Percentiles rank a stretch among this genome's conserved stretches.
These are phyloP conservation scores for Drosophila testacea DNA, from an alignment of 2,888 invertebrate genomes.

Conservation along the genomic window DNA sequence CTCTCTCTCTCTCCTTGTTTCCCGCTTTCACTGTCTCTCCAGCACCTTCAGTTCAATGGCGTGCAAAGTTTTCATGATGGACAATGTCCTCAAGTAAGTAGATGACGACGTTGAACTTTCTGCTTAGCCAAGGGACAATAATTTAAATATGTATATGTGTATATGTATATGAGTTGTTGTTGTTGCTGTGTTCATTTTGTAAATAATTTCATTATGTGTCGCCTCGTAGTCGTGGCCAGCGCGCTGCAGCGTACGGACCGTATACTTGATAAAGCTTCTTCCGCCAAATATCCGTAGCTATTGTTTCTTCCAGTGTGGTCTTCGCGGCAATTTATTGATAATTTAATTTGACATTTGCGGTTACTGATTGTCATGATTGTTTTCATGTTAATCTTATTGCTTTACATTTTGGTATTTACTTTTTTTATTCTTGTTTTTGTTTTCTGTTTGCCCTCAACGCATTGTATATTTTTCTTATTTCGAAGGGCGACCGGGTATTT, in stretches of 20 bases:
- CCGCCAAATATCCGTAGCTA: conserved; percentile 13
- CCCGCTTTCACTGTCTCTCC: not conserved
- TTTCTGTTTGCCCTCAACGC: conserved; percentile 38
- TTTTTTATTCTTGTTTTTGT: conserved; percentile 45
- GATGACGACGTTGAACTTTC: conserved; percentile 39
- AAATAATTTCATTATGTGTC: conserved; percentile 81
- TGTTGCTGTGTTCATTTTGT: conserved; percentile 71
- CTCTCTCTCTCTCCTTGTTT: not conserved
- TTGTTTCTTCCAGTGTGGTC: conserved; percentile 22
- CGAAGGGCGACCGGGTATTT: conserved; percentile 64
- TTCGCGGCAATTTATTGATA: conserved; percentile 82
- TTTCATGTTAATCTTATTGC: conserved; percentile 82
- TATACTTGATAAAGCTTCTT: conserved; percentile 69
- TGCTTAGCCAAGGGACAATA: conserved; percentile 39
- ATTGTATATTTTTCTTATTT: conserved; percentile 59
- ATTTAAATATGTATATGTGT: conserved; percentile 36
- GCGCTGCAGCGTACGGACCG: conserved; percentile 40
- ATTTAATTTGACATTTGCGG: conserved; percentile 83
- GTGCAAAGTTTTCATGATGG: conserved; percentile 74
- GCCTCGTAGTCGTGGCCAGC: conserved; percentile 21
- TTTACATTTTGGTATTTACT: conserved; percentile 47
- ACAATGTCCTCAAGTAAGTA: conserved; percentile 61
- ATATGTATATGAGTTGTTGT: conserved; percentile 11
- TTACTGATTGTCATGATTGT: conserved; percentile 82
- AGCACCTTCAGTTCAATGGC: conserved; percentile 71